phyloP scores from a whole-genome alignment of 92 coral and sea anemone species.

The Micromussa lordhowensis region DNA sequence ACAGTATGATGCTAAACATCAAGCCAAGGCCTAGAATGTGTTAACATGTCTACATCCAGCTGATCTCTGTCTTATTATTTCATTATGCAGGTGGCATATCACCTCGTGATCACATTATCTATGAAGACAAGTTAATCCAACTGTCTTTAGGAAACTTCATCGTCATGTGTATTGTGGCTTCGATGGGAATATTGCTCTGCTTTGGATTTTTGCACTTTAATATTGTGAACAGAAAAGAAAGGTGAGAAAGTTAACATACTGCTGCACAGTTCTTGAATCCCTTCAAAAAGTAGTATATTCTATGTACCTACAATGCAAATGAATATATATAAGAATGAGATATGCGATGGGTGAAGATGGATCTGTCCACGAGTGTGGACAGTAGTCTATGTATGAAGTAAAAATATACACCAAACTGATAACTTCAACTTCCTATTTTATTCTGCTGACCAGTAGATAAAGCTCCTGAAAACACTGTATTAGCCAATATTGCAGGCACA shows the following conservation, averaged over 20 bases:
- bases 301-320: too few relatives aligned
- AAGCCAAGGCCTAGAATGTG: not conserved
- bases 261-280: not conserved
- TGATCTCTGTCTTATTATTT: not conserved
- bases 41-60: not conserved
- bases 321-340: too few relatives aligned
- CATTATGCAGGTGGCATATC: constrained; percentile 60
- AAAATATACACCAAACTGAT: too few relatives aligned
- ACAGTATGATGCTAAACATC: not conserved
- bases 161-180: constrained; percentile 62
- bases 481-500: too few relatives aligned
- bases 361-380: too few relatives aligned
- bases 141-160: constrained; percentile 58
- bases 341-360: too few relatives aligned
- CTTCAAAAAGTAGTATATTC: too few relatives aligned
- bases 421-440: too few relatives aligned
- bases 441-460: too few relatives aligned
- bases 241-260: constrained; percentile 28
- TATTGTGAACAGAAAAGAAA: constrained; percentile 65
- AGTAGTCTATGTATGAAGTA: too few relatives aligned
- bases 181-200: constrained; percentile 63
- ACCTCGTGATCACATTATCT: constrained; percentile 63
- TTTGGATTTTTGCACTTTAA: constrained; percentile 72
- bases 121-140: constrained; percentile 49
- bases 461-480: too few relatives aligned